Conservation (phyloP, 2,113 vertebrate species). For the Nesogale talazaci region DNA sequence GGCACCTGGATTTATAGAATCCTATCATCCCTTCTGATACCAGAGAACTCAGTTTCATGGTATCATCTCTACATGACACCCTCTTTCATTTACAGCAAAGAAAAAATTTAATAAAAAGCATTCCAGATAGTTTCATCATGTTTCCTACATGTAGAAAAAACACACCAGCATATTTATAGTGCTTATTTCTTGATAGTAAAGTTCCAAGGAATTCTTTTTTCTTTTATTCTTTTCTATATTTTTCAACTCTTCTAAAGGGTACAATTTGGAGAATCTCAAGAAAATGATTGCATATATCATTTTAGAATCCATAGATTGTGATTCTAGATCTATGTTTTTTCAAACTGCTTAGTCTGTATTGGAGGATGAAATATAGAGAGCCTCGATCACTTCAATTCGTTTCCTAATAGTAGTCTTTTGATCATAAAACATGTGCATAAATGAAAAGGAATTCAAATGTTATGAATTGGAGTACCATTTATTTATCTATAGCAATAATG, state of each 20-base stretch:
- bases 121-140: not conserved
- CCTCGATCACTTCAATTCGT: constrained; percentile 38
- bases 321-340: not conserved
- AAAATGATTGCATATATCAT: not conserved
- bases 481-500: constrained; percentile 66
- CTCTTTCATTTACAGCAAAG: constrained; percentile 17
- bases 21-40: too few species aligned
- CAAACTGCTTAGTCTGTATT: not conserved
- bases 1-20: too few species aligned
- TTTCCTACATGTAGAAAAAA: not conserved
- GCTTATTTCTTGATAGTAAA: constrained; percentile 28
- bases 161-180: not conserved
- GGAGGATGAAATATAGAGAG: constrained; percentile 20
- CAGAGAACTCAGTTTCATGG: too few species aligned
- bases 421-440: constrained; percentile 75
- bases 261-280: not conserved
- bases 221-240: not conserved
- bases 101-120: not conserved
- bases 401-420: constrained; percentile 69
- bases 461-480: constrained; percentile 69
- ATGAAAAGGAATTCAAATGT: constrained; percentile 71
- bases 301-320: not conserved
- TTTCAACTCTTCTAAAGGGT: not conserved
- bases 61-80: not conserved
- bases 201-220: not conserved